A percentile compares a stretch with the other conserved stretches of the same genome.
Conservation (phyloP, 2,888 invertebrate species). For the Tryphoninae sp. region DNA sequence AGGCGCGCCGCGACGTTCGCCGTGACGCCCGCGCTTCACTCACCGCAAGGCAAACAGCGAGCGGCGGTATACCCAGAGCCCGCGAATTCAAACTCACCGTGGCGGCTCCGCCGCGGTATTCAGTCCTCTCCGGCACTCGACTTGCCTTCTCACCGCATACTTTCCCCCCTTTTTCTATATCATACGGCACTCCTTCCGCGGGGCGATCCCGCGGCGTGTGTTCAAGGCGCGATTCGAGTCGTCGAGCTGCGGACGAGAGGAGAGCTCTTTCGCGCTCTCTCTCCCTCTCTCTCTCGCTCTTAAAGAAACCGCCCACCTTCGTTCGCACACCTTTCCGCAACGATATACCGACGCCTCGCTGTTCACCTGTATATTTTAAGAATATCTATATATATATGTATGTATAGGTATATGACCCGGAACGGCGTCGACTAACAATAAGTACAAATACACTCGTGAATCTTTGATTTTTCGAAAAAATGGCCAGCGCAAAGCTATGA, state of each 20-base stretch:
- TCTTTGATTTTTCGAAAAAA: too few species aligned
- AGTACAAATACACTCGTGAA: too few species aligned
- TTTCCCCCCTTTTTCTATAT: slow-evolving; percentile 32
- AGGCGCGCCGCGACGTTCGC: slow-evolving; percentile 81
- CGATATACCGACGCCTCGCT: slow-evolving; percentile 26
- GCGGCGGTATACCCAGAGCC: slow-evolving; percentile 35
- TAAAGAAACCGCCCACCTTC: slow-evolving; percentile 73
- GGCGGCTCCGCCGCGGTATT: slow-evolving; percentile 63
- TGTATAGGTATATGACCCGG: not conserved
- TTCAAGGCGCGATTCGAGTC: slow-evolving; percentile 47
- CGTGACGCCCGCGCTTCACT: slow-evolving; percentile 81
- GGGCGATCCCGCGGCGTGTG: not conserved
- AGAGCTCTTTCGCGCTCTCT: slow-evolving; percentile 57
- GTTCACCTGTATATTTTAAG: not conserved
- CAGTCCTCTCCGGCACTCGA: slow-evolving; percentile 22
- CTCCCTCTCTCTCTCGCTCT: slow-evolving; percentile 70
- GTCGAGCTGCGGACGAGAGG: slow-evolving; percentile 48
- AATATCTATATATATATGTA: slow-evolving; percentile 1
- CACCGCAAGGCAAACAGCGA: slow-evolving; percentile 63
- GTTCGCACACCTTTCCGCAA: slow-evolving; percentile 59
- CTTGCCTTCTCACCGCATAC: slow-evolving; percentile 42
- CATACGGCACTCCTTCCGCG: slow-evolving; percentile 34
- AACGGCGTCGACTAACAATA: not conserved
- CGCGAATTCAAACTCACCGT: slow-evolving; percentile 55
- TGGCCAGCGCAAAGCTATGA: too few species aligned